A percentile compares a stretch with the other conserved stretches of the same genome.
phyloP scores from a whole-genome alignment of 1,140 invertebrate genomes.

The Medauroidea extradentata region DNA sequence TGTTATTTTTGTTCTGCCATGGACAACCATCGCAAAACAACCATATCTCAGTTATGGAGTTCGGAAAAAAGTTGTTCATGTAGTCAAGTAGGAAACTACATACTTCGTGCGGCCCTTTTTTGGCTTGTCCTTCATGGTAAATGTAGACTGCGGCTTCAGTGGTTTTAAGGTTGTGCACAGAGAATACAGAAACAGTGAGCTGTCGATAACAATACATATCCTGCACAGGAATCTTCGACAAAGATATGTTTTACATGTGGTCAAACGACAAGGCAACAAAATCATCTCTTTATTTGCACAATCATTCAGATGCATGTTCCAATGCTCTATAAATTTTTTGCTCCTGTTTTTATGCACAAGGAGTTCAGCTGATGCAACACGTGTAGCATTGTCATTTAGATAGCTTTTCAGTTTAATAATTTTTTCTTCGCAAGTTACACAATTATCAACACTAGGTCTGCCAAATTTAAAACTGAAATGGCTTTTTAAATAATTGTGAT shows the following conservation, averaged over 20 bases:
- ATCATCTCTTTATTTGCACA: constrained; percentile 17
- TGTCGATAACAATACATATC: constrained; percentile 29
- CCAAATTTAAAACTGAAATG: constrained; percentile 29
- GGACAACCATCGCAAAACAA: constrained; percentile 27
- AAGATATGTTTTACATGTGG: constrained; percentile 35
- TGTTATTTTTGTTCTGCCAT: constrained; percentile 30
- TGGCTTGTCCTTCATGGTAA: constrained; percentile 28
- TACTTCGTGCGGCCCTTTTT: constrained; percentile 29
- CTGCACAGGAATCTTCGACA: constrained; percentile 25
- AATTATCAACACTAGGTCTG: constrained; percentile 30
- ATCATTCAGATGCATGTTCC: constrained; percentile 20
- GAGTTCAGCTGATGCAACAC: constrained; percentile 29
- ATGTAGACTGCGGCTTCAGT: constrained; percentile 20
- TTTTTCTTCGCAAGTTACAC: constrained; percentile 23
- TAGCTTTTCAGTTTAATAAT: constrained; percentile 7
- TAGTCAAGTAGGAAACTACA: constrained; percentile 27
- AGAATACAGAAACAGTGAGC: constrained; percentile 30
- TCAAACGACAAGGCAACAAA: constrained; percentile 29
- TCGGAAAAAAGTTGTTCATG: constrained; percentile 20
- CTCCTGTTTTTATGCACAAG: constrained; percentile 20
- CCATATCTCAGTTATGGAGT: constrained; percentile 27
- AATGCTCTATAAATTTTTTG: constrained; percentile 30
- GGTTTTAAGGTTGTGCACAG: constrained; percentile 29
- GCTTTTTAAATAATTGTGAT: constrained; percentile 29
- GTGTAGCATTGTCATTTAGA: constrained; percentile 25